phyloP scores from a whole-genome alignment of 2,888 invertebrate genomes.

The Barypeithes pellucidus region DNA sequence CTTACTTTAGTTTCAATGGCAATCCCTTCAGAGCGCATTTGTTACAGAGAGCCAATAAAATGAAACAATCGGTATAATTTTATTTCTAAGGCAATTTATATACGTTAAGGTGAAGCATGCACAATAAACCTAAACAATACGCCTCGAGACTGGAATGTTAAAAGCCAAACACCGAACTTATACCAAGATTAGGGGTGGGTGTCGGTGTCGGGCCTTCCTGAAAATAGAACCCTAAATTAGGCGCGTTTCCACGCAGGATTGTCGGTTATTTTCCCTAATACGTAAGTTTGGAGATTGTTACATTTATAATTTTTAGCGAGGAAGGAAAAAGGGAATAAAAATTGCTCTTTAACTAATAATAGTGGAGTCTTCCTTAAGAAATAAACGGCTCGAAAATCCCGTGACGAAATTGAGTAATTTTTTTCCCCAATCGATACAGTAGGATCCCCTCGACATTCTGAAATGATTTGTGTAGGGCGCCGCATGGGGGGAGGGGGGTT shows the following conservation, averaged over 20 bases:
- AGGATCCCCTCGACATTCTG: too few species aligned
- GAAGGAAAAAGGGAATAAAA: background rate
- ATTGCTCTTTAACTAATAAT: background rate
- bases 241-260: constrained; percentile 46
- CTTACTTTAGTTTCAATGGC: constrained; percentile 40
- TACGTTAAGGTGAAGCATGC: constrained; percentile 56
- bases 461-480: too few species aligned
- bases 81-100: constrained; percentile 54
- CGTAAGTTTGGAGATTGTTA: constrained; percentile 1
- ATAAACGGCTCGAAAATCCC: too few species aligned
- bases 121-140: constrained; percentile 56
- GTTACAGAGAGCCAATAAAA: constrained; percentile 53
- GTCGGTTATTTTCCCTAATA: constrained; percentile 11
- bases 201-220: constrained; percentile 56
- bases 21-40: constrained; percentile 48
- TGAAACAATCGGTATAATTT: constrained; percentile 56
- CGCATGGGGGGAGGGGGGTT: too few species aligned
- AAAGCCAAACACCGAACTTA: constrained; percentile 48
- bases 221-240: constrained; percentile 59
- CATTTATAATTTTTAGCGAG: constrained; percentile 18
- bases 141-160: constrained; percentile 54
- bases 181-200: constrained; percentile 51
- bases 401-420: too few species aligned
- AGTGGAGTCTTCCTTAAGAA: too few species aligned
- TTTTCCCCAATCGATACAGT: too few species aligned